A percentile compares a stretch with the other conserved stretches of the same genome.
These are phyloP conservation scores for Acinonyx jubatus DNA, from an alignment of 2,113 vertebrate species.

Conservation along the genomic window DNA sequence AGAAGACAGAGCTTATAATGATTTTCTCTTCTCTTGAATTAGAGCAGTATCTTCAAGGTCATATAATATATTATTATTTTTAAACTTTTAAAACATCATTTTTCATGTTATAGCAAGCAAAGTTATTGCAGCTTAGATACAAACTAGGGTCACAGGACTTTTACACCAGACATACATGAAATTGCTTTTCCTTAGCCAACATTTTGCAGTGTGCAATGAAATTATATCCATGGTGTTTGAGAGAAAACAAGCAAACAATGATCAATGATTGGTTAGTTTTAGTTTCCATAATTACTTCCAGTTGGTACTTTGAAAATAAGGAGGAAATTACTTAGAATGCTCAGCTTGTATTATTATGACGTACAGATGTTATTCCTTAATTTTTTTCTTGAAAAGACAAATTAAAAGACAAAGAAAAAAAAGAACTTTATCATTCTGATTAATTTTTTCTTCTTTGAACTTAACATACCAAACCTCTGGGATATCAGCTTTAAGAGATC, in stretches of 20 bases:
- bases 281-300: background rate
- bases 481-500: background rate
- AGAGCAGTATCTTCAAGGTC: constrained; percentile 73
- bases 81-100: constrained; percentile 49
- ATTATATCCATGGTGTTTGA: background rate
- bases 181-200: constrained; percentile 16
- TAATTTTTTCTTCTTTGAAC: background rate
- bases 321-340: background rate
- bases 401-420: background rate
- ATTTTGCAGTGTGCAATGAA: background rate
- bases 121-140: constrained; percentile 60
- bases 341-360: background rate
- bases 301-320: background rate
- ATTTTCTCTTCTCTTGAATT: constrained; percentile 66
- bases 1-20: constrained; percentile 70
- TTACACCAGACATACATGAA: background rate
- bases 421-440: background rate
- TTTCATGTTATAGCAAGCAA: constrained; percentile 40
- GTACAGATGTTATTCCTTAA: background rate
- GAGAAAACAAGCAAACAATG: background rate
- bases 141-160: constrained; percentile 30
- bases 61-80: constrained; percentile 65
- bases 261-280: constrained; percentile 16
- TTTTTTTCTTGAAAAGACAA: background rate
- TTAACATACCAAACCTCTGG: background rate